A percentile compares a stretch with the other conserved stretches of the same genome.
phyloP scores from a whole-genome alignment of 1,140 invertebrate genomes.

The Drosophila burlai region DNA sequence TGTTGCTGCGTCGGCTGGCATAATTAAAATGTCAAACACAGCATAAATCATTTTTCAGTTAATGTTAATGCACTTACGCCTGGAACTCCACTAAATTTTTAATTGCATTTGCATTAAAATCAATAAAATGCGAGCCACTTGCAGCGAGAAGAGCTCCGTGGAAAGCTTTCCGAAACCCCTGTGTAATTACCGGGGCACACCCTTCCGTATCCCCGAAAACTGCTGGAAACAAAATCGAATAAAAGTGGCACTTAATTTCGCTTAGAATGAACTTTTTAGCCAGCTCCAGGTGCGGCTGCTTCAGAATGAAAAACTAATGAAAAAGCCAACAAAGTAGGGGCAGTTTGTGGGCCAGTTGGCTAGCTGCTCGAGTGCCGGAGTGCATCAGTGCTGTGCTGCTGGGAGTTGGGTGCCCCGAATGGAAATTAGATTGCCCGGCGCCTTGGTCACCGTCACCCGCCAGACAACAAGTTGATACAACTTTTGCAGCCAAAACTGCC shows the following conservation, averaged over 20 bases:
- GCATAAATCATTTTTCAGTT: slow-evolving; percentile 70
- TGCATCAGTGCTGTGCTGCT: neutral
- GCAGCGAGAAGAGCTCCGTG: slow-evolving; percentile 6
- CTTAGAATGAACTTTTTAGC: slow-evolving; percentile 68
- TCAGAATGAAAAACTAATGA: slow-evolving; percentile 70
- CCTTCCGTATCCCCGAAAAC: slow-evolving; percentile 35
- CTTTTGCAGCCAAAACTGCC: slow-evolving; percentile 41
- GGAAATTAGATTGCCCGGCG: slow-evolving; percentile 77
- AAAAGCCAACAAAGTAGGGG: slow-evolving; percentile 55
- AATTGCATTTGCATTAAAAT: slow-evolving; percentile 82
- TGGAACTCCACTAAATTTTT: slow-evolving; percentile 67
- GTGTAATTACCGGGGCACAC: slow-evolving; percentile 36
- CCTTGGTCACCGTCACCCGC: slow-evolving; percentile 30
- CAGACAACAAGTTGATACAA: slow-evolving; percentile 76
- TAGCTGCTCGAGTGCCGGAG: neutral
- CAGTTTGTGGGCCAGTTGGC: slow-evolving; percentile 8
- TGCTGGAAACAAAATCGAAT: slow-evolving; percentile 39
- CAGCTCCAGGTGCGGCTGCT: slow-evolving; percentile 55
- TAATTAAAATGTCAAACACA: slow-evolving; percentile 74
- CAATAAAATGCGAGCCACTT: slow-evolving; percentile 55
- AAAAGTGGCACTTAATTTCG: slow-evolving; percentile 76
- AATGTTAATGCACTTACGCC: slow-evolving; percentile 67
- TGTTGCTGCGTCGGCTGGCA: slow-evolving; percentile 42
- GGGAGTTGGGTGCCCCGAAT: slow-evolving; percentile 35
- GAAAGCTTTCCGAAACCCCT: slow-evolving; percentile 21